Percentiles rank a stretch among this genome's conserved stretches.
phyloP scores from a whole-genome alignment of 37 sponge, comb jelly and placozoan species.

The Cliona cf. orientalis region DNA sequence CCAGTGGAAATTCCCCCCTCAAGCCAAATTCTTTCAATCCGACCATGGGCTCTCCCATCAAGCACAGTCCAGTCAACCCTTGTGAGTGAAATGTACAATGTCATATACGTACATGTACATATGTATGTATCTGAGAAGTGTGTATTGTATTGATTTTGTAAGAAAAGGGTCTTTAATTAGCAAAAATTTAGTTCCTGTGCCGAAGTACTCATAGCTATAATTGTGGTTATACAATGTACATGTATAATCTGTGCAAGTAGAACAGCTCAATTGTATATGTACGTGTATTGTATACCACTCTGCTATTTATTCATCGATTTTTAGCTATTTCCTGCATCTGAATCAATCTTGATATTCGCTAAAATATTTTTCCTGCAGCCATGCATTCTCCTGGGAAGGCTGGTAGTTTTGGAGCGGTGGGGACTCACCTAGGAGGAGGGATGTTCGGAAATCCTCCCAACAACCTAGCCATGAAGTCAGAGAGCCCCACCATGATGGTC shows the following conservation, averaged over 20 bases:
- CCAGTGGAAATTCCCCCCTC: constrained; percentile 9
- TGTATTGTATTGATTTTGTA: not conserved
- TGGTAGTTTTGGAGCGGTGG: not conserved
- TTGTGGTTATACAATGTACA: too few relatives aligned
- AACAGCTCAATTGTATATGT: too few relatives aligned
- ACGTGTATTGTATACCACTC: not conserved
- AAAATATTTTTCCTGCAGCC: not conserved
- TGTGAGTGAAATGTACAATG: constrained; percentile 10
- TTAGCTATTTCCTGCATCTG: not conserved
- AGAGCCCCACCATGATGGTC: constrained; percentile 67
- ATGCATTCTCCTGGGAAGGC: constrained; percentile 3
- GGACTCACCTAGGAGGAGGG: not conserved
- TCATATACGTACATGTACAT: not conserved
- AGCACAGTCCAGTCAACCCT: not conserved
- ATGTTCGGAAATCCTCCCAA: not conserved
- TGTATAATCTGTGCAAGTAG: too few relatives aligned
- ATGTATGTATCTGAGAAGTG: not conserved
- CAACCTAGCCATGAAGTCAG: constrained; percentile 16
- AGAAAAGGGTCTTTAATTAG: not conserved
- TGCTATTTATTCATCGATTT: not conserved
- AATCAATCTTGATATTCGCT: not conserved
- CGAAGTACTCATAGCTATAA: too few relatives aligned
- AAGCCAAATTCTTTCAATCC: constrained; percentile 22
- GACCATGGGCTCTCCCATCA: constrained; percentile 17
- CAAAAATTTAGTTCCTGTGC: too few relatives aligned